Percentiles rank a stretch among this genome's conserved stretches.
Conservation (phyloP, 1,140 invertebrate genomes). For the Lineus longissimus region DNA sequence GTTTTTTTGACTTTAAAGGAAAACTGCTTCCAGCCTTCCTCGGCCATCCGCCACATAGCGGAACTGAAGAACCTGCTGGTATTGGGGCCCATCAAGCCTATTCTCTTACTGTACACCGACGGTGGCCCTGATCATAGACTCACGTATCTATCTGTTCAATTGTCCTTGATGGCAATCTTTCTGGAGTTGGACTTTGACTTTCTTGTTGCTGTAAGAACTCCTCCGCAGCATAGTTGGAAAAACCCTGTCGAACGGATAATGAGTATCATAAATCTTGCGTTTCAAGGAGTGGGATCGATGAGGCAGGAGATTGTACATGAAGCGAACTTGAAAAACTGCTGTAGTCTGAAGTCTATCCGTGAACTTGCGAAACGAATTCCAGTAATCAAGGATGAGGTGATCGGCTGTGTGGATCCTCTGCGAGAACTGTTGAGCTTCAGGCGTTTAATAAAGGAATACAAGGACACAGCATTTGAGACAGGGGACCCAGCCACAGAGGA, state of each 20-base stretch:
- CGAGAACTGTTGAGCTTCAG: conserved; percentile 6
- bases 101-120: conserved; percentile 23
- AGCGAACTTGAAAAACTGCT: conserved; percentile 7
- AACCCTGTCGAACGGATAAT: conserved; percentile 26
- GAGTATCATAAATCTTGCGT: conserved; percentile 19
- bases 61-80: conserved; percentile 12
- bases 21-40: conserved; percentile 21
- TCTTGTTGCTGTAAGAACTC: conserved; percentile 16
- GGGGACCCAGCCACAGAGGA: conserved; percentile 11
- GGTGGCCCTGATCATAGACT: conserved; percentile 26
- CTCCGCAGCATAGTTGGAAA: conserved; percentile 16
- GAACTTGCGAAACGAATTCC: not conserved
- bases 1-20: conserved; percentile 24
- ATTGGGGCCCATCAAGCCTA: not conserved
- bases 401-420: conserved; percentile 11
- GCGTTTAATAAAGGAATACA: not conserved
- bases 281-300: conserved; percentile 19
- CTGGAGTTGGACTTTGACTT: conserved; percentile 20
- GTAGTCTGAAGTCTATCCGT: conserved; percentile 1
- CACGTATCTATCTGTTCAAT: conserved; percentile 19
- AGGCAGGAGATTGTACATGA: conserved; percentile 7
- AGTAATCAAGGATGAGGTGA: conserved; percentile 9
- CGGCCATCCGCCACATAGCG: conserved; percentile 19
- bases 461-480: conserved; percentile 11
- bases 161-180: conserved; percentile 17